Evolutionary conservation across 2,888 invertebrate species (phyloP), one percentile per base, ranked within the genome.

Genomic region (Molorchus minor): DNA sequence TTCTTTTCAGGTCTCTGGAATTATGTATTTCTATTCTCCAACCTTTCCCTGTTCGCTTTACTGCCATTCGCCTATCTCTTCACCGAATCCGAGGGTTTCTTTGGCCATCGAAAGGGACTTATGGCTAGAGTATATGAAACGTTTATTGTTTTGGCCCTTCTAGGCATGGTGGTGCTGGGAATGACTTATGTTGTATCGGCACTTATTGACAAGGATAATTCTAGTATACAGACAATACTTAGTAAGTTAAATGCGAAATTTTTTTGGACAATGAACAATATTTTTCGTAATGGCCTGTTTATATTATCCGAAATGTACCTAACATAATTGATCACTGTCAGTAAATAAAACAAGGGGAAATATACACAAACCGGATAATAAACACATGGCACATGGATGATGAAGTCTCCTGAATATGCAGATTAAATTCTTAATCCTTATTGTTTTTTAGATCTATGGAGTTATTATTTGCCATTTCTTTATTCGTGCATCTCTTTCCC

Each of bases 41-140:
- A 99, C 81, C 81, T 97, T 41, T 95, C 97, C n/a, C n/a, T n/a
- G n/a, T n/a, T n/a, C n/a, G n/a, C n/a, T n/a, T n/a, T n/a, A n/a
- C n/a, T n/a, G n/a, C n/a, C n/a, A 19, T 99, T 99, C 81, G 95
- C 98, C 10, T 99, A 98, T 81, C 87, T 99, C 62, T 98, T 99
- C 83, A 94, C 96, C 49, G 99, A 99, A 83, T 96, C 98, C 2
- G 97, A 98, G 75, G 98, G 98, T 25, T 95, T 98, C 78, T 90
- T 91, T 52, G 96, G 96, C 4, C 91, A 92, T 74, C 87, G 89
- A 69, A 91, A 90, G 83, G 96, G 98, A 19, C 84, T 99, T 43
- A 86, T 89, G 82, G 90, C 95, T 1, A 87, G 98, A 66, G 91
- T 96, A 36, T 94, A 97, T 77, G 99, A 99, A 84, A 96, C 98